Evolutionary conservation across 2,888 invertebrate species (phyloP).

Genomic region (Carpatolechia fugitivella): DNA sequence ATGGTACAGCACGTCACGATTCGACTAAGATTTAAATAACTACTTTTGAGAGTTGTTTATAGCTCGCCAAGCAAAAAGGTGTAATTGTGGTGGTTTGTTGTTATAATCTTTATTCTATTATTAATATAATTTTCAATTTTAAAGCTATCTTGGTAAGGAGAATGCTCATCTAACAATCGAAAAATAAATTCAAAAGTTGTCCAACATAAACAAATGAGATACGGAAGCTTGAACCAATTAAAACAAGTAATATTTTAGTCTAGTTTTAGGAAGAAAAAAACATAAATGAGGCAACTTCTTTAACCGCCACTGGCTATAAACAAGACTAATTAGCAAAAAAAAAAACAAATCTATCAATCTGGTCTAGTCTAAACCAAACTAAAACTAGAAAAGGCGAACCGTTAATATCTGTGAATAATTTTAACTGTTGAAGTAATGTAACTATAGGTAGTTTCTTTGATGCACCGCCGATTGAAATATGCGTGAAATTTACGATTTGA

Average conservation of each 20-base stretch:
- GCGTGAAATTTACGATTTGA: conserved; percentile 2
- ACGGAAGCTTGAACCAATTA: neutral
- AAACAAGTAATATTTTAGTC: neutral
- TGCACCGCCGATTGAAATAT: neutral
- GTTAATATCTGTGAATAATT: neutral
- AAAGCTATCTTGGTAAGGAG: too few relatives aligned
- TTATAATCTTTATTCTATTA: neutral
- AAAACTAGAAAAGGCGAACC: neutral
- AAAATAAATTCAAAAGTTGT: neutral
- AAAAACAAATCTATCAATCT: neutral
- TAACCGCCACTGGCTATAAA: neutral
- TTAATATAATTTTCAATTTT: neutral
- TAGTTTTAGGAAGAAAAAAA: neutral
- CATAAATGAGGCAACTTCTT: neutral
- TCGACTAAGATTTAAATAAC: conserved; percentile 46
- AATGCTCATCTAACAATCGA: too few relatives aligned
- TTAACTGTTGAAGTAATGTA: neutral
- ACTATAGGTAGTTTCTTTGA: neutral
- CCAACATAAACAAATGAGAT: neutral
- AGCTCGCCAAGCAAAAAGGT: conserved; percentile 12
- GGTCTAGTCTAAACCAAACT: neutral
- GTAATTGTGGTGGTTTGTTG: neutral
- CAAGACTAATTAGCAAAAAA: neutral
- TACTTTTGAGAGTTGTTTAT: conserved; percentile 47
- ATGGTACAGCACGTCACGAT: conserved; percentile 51